These are phyloP conservation scores for Mya arenaria DNA, from an alignment of 1,140 invertebrate species.

Conservation along the genomic window DNA sequence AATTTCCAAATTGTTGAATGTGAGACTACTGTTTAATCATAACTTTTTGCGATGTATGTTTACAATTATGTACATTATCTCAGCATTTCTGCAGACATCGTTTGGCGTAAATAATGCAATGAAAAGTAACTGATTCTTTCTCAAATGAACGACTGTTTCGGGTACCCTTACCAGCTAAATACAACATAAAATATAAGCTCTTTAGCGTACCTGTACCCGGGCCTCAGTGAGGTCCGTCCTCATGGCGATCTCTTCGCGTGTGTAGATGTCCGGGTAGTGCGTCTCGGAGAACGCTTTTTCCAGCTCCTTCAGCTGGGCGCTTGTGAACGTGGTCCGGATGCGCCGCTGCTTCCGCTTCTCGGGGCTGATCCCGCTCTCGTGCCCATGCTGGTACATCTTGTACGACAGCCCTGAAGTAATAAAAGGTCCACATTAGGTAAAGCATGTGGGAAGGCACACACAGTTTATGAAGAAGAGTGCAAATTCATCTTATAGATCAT, in stretches of 20 bases:
- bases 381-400: constrained; percentile 73
- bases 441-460: too few relatives aligned
- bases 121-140: background rate
- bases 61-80: too few relatives aligned
- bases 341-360: constrained; percentile 77
- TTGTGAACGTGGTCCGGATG: constrained; percentile 80
- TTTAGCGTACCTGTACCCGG: constrained; percentile 70
- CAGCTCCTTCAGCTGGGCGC: constrained; percentile 78
- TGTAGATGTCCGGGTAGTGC: constrained; percentile 80
- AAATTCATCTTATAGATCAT: too few relatives aligned
- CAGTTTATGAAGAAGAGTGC: too few relatives aligned
- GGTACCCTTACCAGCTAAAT: background rate
- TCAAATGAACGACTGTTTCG: background rate
- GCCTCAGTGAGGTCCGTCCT: constrained; percentile 77
- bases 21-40: too few relatives aligned
- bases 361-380: constrained; percentile 70
- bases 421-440: too few relatives aligned
- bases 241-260: constrained; percentile 75
- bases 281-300: constrained; percentile 79
- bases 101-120: background rate
- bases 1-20: too few relatives aligned
- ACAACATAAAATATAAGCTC: background rate
- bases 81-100: too few relatives aligned
- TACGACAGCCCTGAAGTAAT: constrained; percentile 67
- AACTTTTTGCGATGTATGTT: too few relatives aligned